phyloP scores from a whole-genome alignment of 2,113 vertebrate genomes.

The Cephalopholis sonnerati region DNA sequence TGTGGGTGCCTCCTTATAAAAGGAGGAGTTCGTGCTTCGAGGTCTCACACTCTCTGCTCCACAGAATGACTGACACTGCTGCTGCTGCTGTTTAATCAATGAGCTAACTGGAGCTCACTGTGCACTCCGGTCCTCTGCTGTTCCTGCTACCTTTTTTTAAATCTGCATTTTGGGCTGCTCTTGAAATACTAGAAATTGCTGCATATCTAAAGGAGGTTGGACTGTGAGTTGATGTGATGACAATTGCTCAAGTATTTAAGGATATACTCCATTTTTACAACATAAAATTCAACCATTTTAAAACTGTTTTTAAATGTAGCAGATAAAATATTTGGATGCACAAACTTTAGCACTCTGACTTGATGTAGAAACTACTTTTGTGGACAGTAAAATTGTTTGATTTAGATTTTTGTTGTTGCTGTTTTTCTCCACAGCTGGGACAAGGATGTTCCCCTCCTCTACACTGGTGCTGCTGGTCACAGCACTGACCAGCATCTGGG shows the following conservation, averaged over 20 bases:
- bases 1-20: constrained; percentile 82
- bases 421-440: constrained; percentile 66
- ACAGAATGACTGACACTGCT: constrained; percentile 56
- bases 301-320: neutral
- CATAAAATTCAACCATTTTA: neutral
- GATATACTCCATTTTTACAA: neutral
- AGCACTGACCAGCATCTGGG: constrained; percentile 77
- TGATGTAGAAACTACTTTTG: neutral
- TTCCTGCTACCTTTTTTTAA: constrained; percentile 15
- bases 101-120: constrained; percentile 49
- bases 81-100: constrained; percentile 38
- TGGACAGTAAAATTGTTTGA: neutral
- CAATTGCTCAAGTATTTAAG: neutral
- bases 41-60: constrained; percentile 57
- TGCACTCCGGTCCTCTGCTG: constrained; percentile 7
- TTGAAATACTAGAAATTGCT: constrained; percentile 10
- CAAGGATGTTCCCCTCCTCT: constrained; percentile 79
- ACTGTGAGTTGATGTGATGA: constrained; percentile 29
- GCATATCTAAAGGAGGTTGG: constrained; percentile 33
- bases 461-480: constrained; percentile 84
- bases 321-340: neutral
- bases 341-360: constrained; percentile 1
- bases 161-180: constrained; percentile 14
- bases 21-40: constrained; percentile 70
- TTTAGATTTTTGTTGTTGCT: constrained; percentile 11